Conservation (phyloP, 2,797 vertebrate genomes). For the Ctenosaura bakeri region DNA sequence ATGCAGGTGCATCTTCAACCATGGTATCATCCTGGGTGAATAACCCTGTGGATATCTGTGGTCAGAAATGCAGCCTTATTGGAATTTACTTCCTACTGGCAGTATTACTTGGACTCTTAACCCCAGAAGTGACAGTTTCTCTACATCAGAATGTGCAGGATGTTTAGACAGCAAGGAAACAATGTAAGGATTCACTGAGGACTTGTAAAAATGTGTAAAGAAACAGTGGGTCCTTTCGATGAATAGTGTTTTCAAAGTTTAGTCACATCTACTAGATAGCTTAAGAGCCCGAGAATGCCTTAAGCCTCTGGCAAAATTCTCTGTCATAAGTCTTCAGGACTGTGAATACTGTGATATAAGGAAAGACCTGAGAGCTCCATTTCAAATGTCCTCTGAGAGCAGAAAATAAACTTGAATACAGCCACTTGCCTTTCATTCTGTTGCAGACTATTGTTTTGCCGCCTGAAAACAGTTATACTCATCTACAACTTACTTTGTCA, state of each 20-base stretch:
- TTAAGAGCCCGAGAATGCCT: neutral
- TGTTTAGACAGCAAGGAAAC: slow-evolving; percentile 4
- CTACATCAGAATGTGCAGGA: neutral
- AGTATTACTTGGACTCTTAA: neutral
- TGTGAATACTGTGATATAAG: neutral
- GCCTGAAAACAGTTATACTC: neutral
- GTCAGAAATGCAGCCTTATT: neutral
- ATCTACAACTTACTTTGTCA: neutral
- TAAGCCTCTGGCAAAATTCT: slow-evolving; percentile 8
- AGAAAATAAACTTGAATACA: slow-evolving; percentile 14
- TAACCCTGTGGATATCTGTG: neutral
- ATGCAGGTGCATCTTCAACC: neutral
- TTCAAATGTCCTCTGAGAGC: neutral
- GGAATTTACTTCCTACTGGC: neutral
- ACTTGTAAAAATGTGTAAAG: slow-evolving; percentile 1
- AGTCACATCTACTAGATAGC: neutral
- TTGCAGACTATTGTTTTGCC: neutral
- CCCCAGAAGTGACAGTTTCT: neutral
- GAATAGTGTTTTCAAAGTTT: slow-evolving; percentile 13
- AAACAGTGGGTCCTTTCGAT: neutral
- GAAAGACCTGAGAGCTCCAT: neutral
- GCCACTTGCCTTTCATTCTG: neutral
- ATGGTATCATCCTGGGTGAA: neutral
- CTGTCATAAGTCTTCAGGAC: neutral
- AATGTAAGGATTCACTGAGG: neutral